Base-by-base conservation (phyloP, 1,140 invertebrate genomes). In the Papilio glaucus region DNA sequence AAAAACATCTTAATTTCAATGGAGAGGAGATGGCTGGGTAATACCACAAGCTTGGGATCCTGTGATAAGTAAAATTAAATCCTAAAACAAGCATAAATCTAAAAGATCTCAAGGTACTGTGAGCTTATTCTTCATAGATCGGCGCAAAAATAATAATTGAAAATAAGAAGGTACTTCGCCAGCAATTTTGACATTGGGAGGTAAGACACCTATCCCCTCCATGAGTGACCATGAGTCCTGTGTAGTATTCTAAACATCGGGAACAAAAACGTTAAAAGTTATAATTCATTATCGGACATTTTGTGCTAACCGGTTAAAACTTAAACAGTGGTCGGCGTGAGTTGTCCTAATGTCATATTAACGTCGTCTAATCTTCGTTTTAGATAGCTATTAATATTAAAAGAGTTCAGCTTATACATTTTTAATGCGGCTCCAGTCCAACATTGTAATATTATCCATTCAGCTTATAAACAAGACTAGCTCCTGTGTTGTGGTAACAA, bases 341-440 rank as follows among this genome's bases (percentile, higher is more conserved):
- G 41, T 69, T 49, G 41, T 69, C 24, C 26, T 29, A 33, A 24
- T 69, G 67, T 80, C 73, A 82, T 80, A 78, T 80, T 75, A 75
- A 73, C 49, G n/a, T 77, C 62, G 41, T 49, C 67, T 42, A 69
- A 69, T 69, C 67, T 69, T 69, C 67, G 29, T 53, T 42, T 49
- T 69, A 69, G 67, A n/a, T 26, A 49, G 62, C 37, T 69, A 49
- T 69, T 69, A 69, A 81, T 82, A 82, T 81, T 83, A 83, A 85
- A 82, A 60, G 72, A 79, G 79, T 77, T 82, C 76, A 76, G 73
- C 76, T 81, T 79, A 85, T 87, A 83, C 79, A 84, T 85, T 84
- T 82, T 81, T 80, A 85, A 85, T 84, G 79, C 77, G 74, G 24
- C 41, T 41, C 68, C 74, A 72, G 77, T 77, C 73, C 78, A 75